Base-by-base conservation (phyloP, 2,797 vertebrate genomes). In the Hapalemur alaotrensis region DNA sequence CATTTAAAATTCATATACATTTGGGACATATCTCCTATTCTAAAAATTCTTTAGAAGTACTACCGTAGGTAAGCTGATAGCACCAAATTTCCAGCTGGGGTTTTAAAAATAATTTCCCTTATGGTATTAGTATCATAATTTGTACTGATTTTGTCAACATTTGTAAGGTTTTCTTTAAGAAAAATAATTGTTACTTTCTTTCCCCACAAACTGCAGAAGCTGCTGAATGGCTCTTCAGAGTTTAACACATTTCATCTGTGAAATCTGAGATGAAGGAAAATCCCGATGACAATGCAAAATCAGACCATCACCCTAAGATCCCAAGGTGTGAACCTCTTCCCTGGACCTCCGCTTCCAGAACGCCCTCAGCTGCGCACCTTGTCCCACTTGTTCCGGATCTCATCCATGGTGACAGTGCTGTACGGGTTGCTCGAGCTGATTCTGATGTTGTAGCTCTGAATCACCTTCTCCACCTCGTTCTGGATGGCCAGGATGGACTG, bases 401-500 rank as follows among this genome's bases (percentile, higher is more conserved):
- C 99, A 0, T 99, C 99, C 0, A 99, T 98, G 84, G 99, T 99
- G 97, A 99, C 99, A 2, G 99, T 99, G 99, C 99, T 99, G 98
- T 99, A 99, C 11, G 99, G 99, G 98, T 99, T 99, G 97, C 97
- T 98, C 41, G 99, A 98, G 70, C 98, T 99, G 96, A 99, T 99
- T 97, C 99, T 99, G 98, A 99, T 99, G 97, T 96, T 99, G 79
- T 99, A 99, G 97, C 99, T 99, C 98, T 99, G 99, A 96, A 99
- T 99, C 96, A 99, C 99, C 98, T 99, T 99, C 97, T 99, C 99
- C 98, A 99, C 99, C 98, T 99, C 99, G 22, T 99, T 99, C 97
- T 99, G 99, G 98, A 99, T 99, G 96, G 99, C 99, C 96, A 99
- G 84, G 96, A 99, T 99, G 97, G 99, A 99, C 98, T 99, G 99